Percentiles rank a stretch among this genome's conserved stretches.
These are phyloP conservation scores for Hyppa rectilinea DNA, from an alignment of 2,888 invertebrate species.

Conservation along the genomic window DNA sequence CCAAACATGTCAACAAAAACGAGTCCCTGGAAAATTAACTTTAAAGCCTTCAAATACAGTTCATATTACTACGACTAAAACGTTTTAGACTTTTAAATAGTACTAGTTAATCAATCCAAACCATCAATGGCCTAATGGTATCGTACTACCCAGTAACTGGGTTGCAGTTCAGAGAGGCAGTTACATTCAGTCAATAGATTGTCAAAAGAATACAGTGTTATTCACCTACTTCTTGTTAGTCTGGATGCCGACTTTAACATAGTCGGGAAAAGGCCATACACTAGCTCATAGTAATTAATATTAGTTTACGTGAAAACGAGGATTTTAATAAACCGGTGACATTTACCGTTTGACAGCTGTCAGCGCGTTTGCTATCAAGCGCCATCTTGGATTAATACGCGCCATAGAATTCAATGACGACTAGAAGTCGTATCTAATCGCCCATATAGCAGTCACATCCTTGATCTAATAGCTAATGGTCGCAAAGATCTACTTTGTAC, in stretches of 20 bases:
- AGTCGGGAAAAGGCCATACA: too few relatives aligned
- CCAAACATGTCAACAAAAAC: background rate
- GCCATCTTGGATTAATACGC: conserved; percentile 41
- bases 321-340: background rate
- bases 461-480: conserved; percentile 32
- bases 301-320: background rate
- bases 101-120: too few relatives aligned
- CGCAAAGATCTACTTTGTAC: conserved; percentile 23
- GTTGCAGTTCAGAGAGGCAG: too few relatives aligned
- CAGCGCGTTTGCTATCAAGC: background rate
- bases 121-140: too few relatives aligned
- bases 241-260: too few relatives aligned
- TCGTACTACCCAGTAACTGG: too few relatives aligned
- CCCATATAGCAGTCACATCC: conserved; percentile 27
- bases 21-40: background rate
- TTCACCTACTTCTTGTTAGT: too few relatives aligned
- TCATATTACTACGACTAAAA: background rate
- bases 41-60: background rate
- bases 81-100: background rate
- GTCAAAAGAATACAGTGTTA: too few relatives aligned
- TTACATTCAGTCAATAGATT: too few relatives aligned
- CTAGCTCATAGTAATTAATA: too few relatives aligned
- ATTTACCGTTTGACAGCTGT: conserved; percentile 21
- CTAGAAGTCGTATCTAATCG: conserved; percentile 25
- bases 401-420: conserved; percentile 17